phyloP scores from a whole-genome alignment of 2,797 vertebrate species.

The Anomalospiza imberbis region DNA sequence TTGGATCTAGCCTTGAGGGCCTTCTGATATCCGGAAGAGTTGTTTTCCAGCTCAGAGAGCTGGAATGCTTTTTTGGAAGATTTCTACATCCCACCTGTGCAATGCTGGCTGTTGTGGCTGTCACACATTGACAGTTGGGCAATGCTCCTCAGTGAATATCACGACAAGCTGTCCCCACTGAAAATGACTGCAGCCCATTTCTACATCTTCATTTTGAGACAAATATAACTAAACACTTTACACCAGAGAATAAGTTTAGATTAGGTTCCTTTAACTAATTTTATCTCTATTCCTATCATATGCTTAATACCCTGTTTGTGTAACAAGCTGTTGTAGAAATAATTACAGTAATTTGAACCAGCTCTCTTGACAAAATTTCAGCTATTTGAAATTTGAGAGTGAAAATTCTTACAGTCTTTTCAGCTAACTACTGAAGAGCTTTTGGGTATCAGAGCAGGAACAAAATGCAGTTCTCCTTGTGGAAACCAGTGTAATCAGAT shows the following conservation, averaged over 20 bases:
- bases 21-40: not conserved
- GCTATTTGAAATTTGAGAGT: not conserved
- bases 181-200: not conserved
- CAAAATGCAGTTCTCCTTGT: not conserved
- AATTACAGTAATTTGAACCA: not conserved
- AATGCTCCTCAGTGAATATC: not conserved
- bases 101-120: not conserved
- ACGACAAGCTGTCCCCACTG: not conserved
- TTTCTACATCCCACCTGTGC: not conserved
- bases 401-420: not conserved
- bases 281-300: not conserved
- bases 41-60: not conserved
- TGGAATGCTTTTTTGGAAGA: not conserved
- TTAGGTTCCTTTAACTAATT: not conserved
- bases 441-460: not conserved
- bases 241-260: not conserved
- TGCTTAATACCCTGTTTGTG: not conserved
- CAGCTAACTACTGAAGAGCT: not conserved
- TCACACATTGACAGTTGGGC: not conserved
- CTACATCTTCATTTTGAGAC: not conserved
- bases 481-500: not conserved
- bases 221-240: not conserved
- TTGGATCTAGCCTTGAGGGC: not conserved
- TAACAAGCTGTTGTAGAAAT: not conserved
- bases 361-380: not conserved